A percentile compares a stretch with the other conserved stretches of the same genome.
phyloP scores from a whole-genome alignment of 2,113 vertebrate genomes.

The Rhombomys opimus region DNA sequence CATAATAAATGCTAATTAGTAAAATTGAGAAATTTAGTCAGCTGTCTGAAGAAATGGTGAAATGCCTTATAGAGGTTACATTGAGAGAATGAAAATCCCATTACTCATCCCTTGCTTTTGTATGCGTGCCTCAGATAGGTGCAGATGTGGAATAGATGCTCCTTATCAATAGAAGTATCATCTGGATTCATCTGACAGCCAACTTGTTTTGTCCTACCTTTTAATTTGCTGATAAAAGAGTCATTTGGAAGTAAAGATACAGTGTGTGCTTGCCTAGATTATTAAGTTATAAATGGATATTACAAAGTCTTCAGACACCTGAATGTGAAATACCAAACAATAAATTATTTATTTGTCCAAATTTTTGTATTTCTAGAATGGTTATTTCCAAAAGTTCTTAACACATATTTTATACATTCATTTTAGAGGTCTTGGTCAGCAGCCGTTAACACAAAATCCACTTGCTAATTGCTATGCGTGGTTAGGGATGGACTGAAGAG shows the following conservation, averaged over 20 bases:
- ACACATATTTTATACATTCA: not conserved
- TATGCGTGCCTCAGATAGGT: not conserved
- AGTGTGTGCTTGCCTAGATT: not conserved
- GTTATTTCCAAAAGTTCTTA: slow-evolving; percentile 13
- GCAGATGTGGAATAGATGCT: not conserved
- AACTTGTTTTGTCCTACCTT: slow-evolving; percentile 11
- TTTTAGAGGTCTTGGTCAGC: not conserved
- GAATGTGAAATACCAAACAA: not conserved
- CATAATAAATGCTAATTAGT: slow-evolving; percentile 60
- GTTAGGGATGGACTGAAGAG: not conserved
- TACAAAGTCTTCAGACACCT: not conserved
- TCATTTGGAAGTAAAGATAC: slow-evolving; percentile 37
- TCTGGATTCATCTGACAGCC: not conserved
- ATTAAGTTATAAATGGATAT: slow-evolving; percentile 17
- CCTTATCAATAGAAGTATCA: not conserved
- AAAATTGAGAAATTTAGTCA: slow-evolving; percentile 51
- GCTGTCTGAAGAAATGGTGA: slow-evolving; percentile 15
- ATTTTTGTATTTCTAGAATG: not conserved
- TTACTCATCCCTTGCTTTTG: not conserved
- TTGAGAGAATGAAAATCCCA: not conserved
- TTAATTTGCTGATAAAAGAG: slow-evolving; percentile 47
- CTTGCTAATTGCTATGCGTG: not conserved
- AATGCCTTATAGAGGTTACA: not conserved
- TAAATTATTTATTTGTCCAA: slow-evolving; percentile 11
- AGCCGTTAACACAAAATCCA: not conserved